Conservation (phyloP, 2,113 vertebrate genomes). For the Siphamia tubifer region DNA sequence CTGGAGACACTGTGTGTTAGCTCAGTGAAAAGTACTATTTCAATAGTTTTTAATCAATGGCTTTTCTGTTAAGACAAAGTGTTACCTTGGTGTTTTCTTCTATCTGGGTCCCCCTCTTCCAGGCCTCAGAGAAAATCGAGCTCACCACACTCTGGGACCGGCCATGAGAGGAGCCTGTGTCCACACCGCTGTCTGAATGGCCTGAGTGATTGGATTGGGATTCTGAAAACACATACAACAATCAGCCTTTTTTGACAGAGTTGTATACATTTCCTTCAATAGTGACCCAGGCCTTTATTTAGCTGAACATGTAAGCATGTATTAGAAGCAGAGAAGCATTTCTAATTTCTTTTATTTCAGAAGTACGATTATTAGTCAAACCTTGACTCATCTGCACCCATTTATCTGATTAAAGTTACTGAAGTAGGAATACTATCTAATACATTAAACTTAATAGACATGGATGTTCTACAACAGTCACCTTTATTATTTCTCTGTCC, state of each 20-base stretch:
- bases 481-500: too few species aligned
- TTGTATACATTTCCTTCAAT: too few species aligned
- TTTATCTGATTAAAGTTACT: too few species aligned
- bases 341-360: too few species aligned
- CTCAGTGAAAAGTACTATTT: neutral
- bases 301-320: too few species aligned
- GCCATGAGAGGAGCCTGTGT: constrained; percentile 85
- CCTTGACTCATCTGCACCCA: neutral
- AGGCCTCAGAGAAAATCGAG: constrained; percentile 98
- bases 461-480: too few species aligned
- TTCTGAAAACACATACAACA: constrained; percentile 75
- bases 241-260: neutral
- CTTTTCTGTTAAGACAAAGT: neutral
- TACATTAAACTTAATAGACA: too few species aligned
- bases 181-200: constrained; percentile 94
- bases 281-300: too few species aligned
- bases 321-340: too few species aligned
- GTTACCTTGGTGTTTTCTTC: constrained; percentile 93
- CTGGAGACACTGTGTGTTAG: neutral
- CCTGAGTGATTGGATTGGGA: constrained; percentile 95
- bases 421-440: too few species aligned
- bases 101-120: constrained; percentile 97
- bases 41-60: neutral
- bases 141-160: constrained; percentile 97
- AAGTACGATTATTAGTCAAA: too few species aligned